A percentile compares a stretch with the other conserved stretches of the same genome.
Conservation (phyloP, 64 coral and sea anemone species). For the Montipora sp. region DNA sequence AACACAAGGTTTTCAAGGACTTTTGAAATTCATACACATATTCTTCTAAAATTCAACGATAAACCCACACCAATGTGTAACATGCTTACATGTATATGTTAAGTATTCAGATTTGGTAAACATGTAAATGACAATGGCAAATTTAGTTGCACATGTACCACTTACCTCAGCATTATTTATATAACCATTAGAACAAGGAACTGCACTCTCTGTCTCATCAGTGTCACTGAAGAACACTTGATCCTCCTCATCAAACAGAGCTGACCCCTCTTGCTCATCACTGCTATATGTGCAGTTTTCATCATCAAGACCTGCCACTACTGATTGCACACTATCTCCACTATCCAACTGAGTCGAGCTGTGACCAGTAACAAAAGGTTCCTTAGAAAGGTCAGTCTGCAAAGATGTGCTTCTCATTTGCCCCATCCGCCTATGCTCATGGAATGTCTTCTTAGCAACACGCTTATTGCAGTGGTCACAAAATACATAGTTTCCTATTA, state of each 20-base stretch:
- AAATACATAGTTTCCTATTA: slow-evolving; percentile 32
- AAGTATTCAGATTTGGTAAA: neutral
- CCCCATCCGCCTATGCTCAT: slow-evolving; percentile 3
- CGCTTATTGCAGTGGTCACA: slow-evolving; percentile 21
- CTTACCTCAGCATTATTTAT: neutral
- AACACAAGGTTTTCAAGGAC: too few relatives aligned
- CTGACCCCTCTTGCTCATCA: slow-evolving; percentile 15
- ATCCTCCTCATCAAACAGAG: slow-evolving; percentile 34
- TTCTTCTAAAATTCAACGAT: neutral
- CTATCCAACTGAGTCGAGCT: neutral
- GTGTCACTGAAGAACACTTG: slow-evolving; percentile 32
- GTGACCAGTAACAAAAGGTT: neutral
- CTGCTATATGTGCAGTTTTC: neutral
- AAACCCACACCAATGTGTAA: neutral
- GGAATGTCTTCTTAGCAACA: slow-evolving; percentile 36
- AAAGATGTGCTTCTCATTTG: neutral
- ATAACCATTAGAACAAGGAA: neutral
- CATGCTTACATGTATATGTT: neutral
- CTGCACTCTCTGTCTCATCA: neutral
- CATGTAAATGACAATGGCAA: neutral
- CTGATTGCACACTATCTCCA: neutral
- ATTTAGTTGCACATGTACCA: neutral
- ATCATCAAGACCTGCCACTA: neutral
- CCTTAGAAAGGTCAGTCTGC: neutral
- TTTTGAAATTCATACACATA: too few relatives aligned